phyloP scores from a whole-genome alignment of 2,888 invertebrate species.

The Hesperia comma region DNA sequence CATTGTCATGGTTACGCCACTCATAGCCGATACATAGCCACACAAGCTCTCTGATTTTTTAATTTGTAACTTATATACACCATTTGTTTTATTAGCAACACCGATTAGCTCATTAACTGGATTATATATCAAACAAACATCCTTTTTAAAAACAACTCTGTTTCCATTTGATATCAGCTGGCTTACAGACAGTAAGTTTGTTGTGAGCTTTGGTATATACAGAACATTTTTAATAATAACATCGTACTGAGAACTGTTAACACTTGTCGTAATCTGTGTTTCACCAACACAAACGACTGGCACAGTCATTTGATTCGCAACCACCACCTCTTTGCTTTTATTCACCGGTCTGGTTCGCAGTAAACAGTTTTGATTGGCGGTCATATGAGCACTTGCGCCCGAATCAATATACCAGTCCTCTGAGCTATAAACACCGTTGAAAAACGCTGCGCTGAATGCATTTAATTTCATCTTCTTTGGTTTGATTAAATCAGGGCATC shows the following conservation, averaged over 20 bases:
- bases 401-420: conserved; percentile 42
- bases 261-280: not conserved
- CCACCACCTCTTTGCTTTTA: conserved; percentile 8
- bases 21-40: too few relatives aligned
- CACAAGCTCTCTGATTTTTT: too few relatives aligned
- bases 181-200: conserved; percentile 43
- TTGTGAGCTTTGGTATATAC: conserved; percentile 42
- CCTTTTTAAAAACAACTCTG: conserved; percentile 34
- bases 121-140: too few relatives aligned
- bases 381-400: conserved; percentile 34
- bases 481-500: conserved; percentile 32
- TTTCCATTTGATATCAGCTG: conserved; percentile 39
- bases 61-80: too few relatives aligned
- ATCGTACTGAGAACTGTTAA: conserved; percentile 16
- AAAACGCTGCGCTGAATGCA: conserved; percentile 40
- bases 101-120: too few relatives aligned
- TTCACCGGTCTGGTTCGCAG: not conserved
- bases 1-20: too few relatives aligned
- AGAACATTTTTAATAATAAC: conserved; percentile 40
- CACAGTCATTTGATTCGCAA: not conserved
- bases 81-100: too few relatives aligned
- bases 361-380: conserved; percentile 28
- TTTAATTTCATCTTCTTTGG: too few relatives aligned
- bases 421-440: conserved; percentile 31
- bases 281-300: conserved; percentile 10